Evolutionary conservation across 2,888 invertebrate species (phyloP).

Genomic region (Suillia variegata): DNA sequence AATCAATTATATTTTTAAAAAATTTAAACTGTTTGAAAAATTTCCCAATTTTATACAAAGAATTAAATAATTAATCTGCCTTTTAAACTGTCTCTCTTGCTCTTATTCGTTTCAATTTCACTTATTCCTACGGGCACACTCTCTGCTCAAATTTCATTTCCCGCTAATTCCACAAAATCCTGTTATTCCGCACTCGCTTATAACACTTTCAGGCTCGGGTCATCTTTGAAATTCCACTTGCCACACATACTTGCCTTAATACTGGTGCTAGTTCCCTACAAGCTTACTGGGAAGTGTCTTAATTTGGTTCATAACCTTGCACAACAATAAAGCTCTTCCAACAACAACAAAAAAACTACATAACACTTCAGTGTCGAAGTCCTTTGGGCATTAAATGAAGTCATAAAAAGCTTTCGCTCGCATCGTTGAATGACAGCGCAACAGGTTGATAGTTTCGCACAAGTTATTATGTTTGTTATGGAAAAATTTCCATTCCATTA

Average conservation of each 20-base stretch:
- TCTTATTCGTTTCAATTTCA: no score
- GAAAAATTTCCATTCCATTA: no score
- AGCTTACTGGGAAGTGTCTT: not conserved
- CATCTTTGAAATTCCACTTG: not conserved
- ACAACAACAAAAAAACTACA: no score
- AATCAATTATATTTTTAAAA: no score
- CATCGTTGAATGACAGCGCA: not conserved
- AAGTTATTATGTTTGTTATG: no score
- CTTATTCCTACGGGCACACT: no score
- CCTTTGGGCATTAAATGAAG: not conserved
- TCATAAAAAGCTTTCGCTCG: not conserved
- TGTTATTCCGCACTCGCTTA: not conserved
- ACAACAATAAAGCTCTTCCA: slow-evolving; percentile 8
- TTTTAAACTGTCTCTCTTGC: no score
- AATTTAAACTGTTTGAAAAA: no score
- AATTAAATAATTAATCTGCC: no score
- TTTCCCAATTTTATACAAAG: no score
- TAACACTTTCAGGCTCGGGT: not conserved
- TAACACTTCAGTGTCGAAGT: no score
- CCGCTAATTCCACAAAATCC: not conserved
- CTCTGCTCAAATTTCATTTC: not conserved
- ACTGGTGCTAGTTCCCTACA: not conserved
- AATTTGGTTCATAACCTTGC: slow-evolving; percentile 17
- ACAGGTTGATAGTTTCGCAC: not conserved
- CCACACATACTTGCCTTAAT: not conserved